Evolutionary conservation across 2,113 vertebrate genomes (phyloP).

Genomic region (Otis tarda): DNA sequence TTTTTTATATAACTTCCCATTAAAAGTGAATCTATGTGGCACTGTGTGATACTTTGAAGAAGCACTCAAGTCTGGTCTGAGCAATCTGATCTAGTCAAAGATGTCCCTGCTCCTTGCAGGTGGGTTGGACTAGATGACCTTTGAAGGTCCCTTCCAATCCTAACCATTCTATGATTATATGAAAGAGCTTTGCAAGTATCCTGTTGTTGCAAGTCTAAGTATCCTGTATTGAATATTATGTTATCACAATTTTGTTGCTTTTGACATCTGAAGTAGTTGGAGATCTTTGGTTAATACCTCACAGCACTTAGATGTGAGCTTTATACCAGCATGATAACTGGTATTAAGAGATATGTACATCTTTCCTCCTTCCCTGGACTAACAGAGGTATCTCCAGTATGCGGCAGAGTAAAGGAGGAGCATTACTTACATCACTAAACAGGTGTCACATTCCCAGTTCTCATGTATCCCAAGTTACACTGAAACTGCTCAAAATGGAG

Average conservation of each 20-base stretch:
- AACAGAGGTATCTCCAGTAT: not conserved
- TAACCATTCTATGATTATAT: too few species aligned
- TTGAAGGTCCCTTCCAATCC: too few species aligned
- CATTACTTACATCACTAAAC: not conserved
- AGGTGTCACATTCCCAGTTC: not conserved
- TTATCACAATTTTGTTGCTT: not conserved
- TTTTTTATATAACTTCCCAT: not conserved
- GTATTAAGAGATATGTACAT: not conserved
- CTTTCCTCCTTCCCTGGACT: not conserved
- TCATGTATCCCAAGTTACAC: fast-evolving
- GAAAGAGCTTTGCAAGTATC: not conserved
- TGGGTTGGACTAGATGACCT: too few species aligned
- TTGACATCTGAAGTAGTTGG: not conserved
- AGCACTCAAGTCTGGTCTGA: not conserved
- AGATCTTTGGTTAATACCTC: not conserved
- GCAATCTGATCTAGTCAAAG: too few species aligned
- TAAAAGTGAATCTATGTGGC: not conserved
- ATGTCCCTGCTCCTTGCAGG: too few species aligned
- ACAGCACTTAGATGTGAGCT: not conserved
- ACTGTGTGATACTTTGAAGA: not conserved
- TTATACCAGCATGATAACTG: not conserved
- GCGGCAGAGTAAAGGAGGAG: not conserved
- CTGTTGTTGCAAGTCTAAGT: not conserved
- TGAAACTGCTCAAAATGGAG: not conserved
- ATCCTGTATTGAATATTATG: not conserved